Evolutionary conservation across 2,797 vertebrate species (phyloP), one percentile per base, ranked within the genome.

Genomic region (Brotula barbata): DNA sequence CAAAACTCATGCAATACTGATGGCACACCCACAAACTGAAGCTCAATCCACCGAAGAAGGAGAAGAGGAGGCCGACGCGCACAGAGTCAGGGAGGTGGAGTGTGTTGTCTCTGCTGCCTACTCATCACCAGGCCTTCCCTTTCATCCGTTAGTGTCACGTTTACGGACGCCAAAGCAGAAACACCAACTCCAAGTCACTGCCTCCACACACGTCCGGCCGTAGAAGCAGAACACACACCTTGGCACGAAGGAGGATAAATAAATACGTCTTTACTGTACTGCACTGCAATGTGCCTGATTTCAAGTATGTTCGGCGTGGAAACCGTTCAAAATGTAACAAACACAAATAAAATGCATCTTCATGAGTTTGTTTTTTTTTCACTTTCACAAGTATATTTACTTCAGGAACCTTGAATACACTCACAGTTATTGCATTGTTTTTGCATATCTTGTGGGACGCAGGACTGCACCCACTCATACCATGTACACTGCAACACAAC

Each of bases 341-440:
- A 93, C 90, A 90, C 86, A 91, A 91, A 89, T 19, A 63, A 55
- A 62, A 71, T 13, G 75, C 54, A 71, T 42, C 12, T 31, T 69
- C 45, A 89, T 93, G 72, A 87, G 61, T 42, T 46, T 57, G 21
- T 64, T 56, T 13, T 22, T 64, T 46, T 37, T 23, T 16, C 21
- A 80, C 68, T 81, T 75, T 68, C 61, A 83, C 66, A 75, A 74
- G 81, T 81, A 85, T 68, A 85, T 85, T 75, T 80, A 80, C 84
- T 86, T 70, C 75, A 68, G 84, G 63, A 89, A 77, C 84, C 80
- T 88, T 84, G 77, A 82, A 91, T 92, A 95, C 94, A 89, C 92
- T 95, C 93, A 93, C 91, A 89, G 91, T 94, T 98, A 98, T 97
- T 98, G 96, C 96, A 96, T 98, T 97, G 95, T 94, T 96, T 98